These are phyloP conservation scores for Rhineura floridana DNA, from an alignment of 2,113 vertebrate genomes.

Conservation along the genomic window DNA sequence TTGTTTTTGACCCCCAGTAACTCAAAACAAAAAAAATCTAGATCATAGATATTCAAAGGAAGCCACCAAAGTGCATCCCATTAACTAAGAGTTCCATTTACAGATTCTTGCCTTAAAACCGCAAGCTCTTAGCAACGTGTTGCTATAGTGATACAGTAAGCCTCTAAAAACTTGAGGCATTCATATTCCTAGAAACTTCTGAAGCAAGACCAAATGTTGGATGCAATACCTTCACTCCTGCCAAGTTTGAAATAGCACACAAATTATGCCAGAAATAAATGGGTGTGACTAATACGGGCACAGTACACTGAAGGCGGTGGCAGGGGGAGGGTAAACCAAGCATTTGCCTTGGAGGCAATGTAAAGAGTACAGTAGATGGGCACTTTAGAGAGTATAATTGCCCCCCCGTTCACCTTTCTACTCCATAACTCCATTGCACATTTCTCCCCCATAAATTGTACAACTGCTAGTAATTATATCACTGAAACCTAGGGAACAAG, in stretches of 20 bases:
- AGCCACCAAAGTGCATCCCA: slow-evolving; percentile 54
- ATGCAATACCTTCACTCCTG: slow-evolving; percentile 74
- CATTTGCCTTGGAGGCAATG: slow-evolving; percentile 73
- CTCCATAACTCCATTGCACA: slow-evolving; percentile 69
- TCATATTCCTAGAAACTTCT: slow-evolving; percentile 81
- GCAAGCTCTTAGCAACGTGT: slow-evolving; percentile 77
- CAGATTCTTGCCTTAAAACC: slow-evolving; percentile 71
- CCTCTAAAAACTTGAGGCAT: slow-evolving; percentile 80
- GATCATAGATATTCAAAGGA: slow-evolving; percentile 42
- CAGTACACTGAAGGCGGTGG: slow-evolving; percentile 60
- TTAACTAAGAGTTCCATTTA: slow-evolving; percentile 71
- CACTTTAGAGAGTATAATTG: slow-evolving; percentile 62
- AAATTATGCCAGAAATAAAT: slow-evolving; percentile 82
- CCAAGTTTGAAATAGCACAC: slow-evolving; percentile 78
- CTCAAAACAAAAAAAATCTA: slow-evolving; percentile 18
- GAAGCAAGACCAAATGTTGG: slow-evolving; percentile 81
- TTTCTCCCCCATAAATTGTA: slow-evolving; percentile 75
- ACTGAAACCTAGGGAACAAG: slow-evolving; percentile 70
- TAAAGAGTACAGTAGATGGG: slow-evolving; percentile 71
- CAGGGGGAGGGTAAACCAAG: neutral
- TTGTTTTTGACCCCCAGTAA: slow-evolving; percentile 32
- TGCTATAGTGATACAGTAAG: slow-evolving; percentile 76
- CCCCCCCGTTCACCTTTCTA: slow-evolving; percentile 64
- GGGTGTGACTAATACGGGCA: slow-evolving; percentile 82
- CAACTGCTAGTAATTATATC: slow-evolving; percentile 70